phyloP scores from a whole-genome alignment of 2,888 invertebrate species.

The Nematopogon swammerdamellus region DNA sequence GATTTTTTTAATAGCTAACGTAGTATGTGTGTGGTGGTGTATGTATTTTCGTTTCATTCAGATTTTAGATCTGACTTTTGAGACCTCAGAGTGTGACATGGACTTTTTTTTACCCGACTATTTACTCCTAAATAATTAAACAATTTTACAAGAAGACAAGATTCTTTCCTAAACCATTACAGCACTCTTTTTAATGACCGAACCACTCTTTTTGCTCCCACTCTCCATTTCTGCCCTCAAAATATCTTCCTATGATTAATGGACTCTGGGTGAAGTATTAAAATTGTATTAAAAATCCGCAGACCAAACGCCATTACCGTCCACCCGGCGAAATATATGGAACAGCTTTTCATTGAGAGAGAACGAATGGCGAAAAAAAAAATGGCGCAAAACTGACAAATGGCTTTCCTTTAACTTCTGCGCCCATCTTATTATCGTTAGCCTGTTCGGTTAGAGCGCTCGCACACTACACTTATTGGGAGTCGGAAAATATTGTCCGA shows the following conservation, averaged over 20 bases:
- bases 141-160: too few relatives aligned
- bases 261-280: neutral
- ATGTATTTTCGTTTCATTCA: too few relatives aligned
- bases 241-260: neutral
- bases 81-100: too few relatives aligned
- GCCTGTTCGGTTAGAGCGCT: slow-evolving; percentile 13
- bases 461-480: too few relatives aligned
- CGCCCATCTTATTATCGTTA: slow-evolving; percentile 57
- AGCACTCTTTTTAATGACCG: neutral
- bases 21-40: too few relatives aligned
- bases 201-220: neutral
- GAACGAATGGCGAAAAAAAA: slow-evolving; percentile 49
- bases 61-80: too few relatives aligned
- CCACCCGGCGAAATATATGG: slow-evolving; percentile 39
- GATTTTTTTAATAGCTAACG: too few relatives aligned
- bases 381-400: slow-evolving; percentile 54
- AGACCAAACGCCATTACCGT: slow-evolving; percentile 30
- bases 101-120: too few relatives aligned
- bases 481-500: too few relatives aligned
- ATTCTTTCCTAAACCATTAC: too few relatives aligned
- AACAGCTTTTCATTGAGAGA: slow-evolving; percentile 52
- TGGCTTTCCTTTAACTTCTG: slow-evolving; percentile 57
- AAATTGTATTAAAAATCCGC: neutral
- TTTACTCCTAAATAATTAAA: too few relatives aligned
- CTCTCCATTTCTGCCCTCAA: neutral